These are phyloP conservation scores for Seriola dumerili DNA, from an alignment of 2,113 vertebrate genomes.

Conservation along the genomic window DNA sequence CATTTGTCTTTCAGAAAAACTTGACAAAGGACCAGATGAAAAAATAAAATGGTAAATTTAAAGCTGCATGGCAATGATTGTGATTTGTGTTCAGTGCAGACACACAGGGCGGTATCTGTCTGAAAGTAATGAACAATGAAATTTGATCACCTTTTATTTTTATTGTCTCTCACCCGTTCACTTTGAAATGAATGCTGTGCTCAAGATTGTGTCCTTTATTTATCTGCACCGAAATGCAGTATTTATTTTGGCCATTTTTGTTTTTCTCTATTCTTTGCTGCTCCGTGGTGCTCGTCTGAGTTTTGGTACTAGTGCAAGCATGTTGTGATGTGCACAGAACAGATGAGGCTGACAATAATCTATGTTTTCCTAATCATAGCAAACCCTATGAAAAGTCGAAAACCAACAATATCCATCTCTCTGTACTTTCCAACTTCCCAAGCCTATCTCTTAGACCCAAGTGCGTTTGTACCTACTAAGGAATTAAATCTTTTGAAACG, in stretches of 20 bases:
- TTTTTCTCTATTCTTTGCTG: neutral
- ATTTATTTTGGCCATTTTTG: neutral
- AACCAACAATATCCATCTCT: neutral
- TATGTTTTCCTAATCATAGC: neutral
- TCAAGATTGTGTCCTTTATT: conserved; percentile 2
- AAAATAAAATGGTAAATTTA: conserved; percentile 66
- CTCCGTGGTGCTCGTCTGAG: neutral
- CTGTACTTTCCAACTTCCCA: neutral
- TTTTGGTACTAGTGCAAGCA: conserved; percentile 27
- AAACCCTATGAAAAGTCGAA: neutral
- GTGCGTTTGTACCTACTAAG: neutral
- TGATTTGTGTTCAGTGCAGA: conserved; percentile 29
- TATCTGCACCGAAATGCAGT: neutral
- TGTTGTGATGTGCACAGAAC: conserved; percentile 28
- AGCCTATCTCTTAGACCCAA: too few species aligned
- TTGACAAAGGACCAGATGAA: conserved; percentile 65
- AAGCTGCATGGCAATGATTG: conserved; percentile 59
- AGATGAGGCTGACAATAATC: neutral
- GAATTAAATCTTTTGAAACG: neutral
- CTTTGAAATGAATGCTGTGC: conserved; percentile 18
- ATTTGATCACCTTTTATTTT: conserved; percentile 7
- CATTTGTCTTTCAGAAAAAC: conserved; percentile 70
- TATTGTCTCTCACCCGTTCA: neutral
- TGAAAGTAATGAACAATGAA: conserved; percentile 15
- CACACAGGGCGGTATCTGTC: neutral